Conservation (phyloP, 2,888 invertebrate genomes). For the Nomada ferruginata region DNA sequence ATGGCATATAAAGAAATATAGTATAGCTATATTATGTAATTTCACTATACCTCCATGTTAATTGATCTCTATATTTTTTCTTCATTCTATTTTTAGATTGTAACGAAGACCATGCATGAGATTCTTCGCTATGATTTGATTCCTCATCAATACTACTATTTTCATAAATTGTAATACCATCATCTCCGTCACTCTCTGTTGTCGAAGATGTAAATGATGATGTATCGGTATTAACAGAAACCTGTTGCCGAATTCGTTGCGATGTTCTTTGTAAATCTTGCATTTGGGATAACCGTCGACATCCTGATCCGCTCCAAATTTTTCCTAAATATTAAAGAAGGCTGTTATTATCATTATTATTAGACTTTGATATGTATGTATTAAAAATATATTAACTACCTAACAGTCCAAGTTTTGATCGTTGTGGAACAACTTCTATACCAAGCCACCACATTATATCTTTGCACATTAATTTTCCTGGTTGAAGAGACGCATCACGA, state of each 20-base stretch:
- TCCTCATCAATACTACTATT: conserved; percentile 79
- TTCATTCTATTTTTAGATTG: conserved; percentile 68
- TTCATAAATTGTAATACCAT: conserved; percentile 72
- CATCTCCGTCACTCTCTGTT: conserved; percentile 79
- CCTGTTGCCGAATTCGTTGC: conserved; percentile 74
- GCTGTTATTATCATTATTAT: background rate
- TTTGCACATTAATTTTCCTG: conserved; percentile 87
- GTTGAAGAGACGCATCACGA: conserved; percentile 84
- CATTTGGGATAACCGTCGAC: conserved; percentile 74
- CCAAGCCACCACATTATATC: conserved; percentile 91
- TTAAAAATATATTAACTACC: conserved; percentile 81
- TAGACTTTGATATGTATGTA: background rate
- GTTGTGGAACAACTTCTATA: conserved; percentile 87
- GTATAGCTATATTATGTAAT: background rate
- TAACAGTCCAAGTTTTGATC: conserved; percentile 87
- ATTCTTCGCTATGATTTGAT: conserved; percentile 80
- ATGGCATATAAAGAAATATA: background rate
- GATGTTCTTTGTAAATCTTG: conserved; percentile 71
- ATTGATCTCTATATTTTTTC: conserved; percentile 67
- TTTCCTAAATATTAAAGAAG: conserved; percentile 72
- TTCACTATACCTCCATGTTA: conserved; percentile 69
- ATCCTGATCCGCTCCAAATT: conserved; percentile 79
- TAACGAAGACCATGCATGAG: conserved; percentile 67
- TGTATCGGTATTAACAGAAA: conserved; percentile 74
- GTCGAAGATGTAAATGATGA: conserved; percentile 76